These are phyloP conservation scores for Delia radicum DNA, from an alignment of 1,140 invertebrate species.

Conservation along the genomic window DNA sequence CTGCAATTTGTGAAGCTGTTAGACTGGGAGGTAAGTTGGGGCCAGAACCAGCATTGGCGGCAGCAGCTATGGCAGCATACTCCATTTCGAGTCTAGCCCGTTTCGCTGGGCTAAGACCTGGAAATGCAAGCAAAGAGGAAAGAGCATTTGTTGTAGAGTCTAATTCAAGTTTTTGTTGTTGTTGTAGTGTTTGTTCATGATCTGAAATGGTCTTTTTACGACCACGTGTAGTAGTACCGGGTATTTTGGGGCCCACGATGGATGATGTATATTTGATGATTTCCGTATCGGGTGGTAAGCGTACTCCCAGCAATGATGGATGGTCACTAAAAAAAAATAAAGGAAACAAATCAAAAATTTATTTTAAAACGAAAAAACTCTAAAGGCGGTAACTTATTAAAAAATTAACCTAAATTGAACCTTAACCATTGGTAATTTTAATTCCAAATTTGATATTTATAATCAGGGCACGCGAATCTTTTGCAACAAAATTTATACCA, in stretches of 20 bases:
- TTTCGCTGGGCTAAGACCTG: conserved; percentile 59
- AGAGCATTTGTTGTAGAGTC: conserved; percentile 53
- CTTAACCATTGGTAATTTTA: too few species aligned
- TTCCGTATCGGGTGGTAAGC: conserved; percentile 83
- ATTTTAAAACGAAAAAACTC: neutral
- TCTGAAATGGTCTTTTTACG: conserved; percentile 84
- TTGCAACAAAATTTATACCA: too few species aligned
- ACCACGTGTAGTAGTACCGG: conserved; percentile 77
- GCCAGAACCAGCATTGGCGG: conserved; percentile 39
- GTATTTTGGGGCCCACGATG: conserved; percentile 77
- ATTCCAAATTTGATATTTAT: too few species aligned
- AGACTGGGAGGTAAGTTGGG: conserved; percentile 18
- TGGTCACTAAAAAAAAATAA: conserved; percentile 64
- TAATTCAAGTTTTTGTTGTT: conserved; percentile 35
- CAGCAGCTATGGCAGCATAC: conserved; percentile 56
- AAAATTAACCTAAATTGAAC: too few species aligned
- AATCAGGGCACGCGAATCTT: too few species aligned
- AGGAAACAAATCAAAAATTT: neutral
- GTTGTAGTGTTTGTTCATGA: conserved; percentile 61
- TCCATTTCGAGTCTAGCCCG: conserved; percentile 61
- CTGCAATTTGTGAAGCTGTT: conserved; percentile 23
- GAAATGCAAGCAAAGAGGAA: conserved; percentile 69
- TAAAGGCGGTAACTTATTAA: too few species aligned
- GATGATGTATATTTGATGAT: conserved; percentile 87
- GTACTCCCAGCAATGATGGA: conserved; percentile 74